Conservation (phyloP, 2,113 vertebrate species). For the Dolichotis patagonum region DNA sequence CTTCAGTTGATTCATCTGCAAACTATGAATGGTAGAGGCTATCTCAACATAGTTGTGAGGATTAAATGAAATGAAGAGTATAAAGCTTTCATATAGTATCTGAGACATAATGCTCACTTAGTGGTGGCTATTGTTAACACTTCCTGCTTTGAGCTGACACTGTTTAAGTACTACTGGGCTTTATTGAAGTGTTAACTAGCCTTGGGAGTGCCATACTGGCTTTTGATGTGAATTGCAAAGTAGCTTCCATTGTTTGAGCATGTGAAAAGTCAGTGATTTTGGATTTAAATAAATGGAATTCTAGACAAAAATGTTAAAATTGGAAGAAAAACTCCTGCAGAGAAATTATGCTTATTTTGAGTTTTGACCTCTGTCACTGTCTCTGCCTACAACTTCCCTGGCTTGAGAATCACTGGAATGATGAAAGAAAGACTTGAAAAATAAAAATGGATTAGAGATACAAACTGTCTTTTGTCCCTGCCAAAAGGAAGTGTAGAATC, state of each 20-base stretch:
- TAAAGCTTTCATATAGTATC: neutral
- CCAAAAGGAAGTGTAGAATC: slow-evolving; percentile 24
- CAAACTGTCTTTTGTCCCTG: slow-evolving; percentile 29
- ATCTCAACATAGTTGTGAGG: neutral
- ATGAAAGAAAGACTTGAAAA: slow-evolving; percentile 47
- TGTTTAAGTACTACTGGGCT: neutral
- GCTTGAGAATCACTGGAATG: slow-evolving; percentile 33
- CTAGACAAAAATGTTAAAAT: slow-evolving; percentile 51
- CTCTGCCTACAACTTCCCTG: slow-evolving; percentile 37
- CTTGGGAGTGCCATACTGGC: neutral
- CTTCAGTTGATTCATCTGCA: slow-evolving; percentile 25
- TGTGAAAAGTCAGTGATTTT: slow-evolving; percentile 29
- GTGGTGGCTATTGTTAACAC: slow-evolving; percentile 11
- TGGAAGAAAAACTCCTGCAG: neutral
- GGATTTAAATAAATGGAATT: slow-evolving; percentile 56
- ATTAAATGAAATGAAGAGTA: slow-evolving; percentile 23
- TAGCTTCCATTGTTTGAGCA: slow-evolving; percentile 43
- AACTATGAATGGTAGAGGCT: slow-evolving; percentile 11
- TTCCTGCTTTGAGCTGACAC: slow-evolving; percentile 24
- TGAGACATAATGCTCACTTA: neutral
- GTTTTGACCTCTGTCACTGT: slow-evolving; percentile 13
- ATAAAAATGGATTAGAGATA: slow-evolving; percentile 45
- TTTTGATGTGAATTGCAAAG: slow-evolving; percentile 62
- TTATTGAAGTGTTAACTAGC: slow-evolving; percentile 15
- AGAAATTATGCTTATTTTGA: slow-evolving; percentile 31